These are phyloP conservation scores for Chloroceryle inda DNA, from an alignment of 2,797 vertebrate genomes.

Conservation along the genomic window DNA sequence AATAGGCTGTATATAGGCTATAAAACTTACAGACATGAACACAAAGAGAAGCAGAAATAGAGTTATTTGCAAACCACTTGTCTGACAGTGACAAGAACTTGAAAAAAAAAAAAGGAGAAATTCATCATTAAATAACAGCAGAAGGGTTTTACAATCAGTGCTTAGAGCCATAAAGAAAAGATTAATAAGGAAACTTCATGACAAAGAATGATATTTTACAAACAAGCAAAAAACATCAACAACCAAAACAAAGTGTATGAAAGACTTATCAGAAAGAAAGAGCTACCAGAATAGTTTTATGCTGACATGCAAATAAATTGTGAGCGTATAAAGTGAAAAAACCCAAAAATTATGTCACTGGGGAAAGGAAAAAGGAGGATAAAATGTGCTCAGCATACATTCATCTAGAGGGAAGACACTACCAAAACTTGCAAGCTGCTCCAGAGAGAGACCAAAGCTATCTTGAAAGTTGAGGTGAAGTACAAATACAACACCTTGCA, in stretches of 20 bases:
- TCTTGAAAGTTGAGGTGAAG: background rate
- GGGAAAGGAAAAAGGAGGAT: background rate
- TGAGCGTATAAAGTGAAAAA: background rate
- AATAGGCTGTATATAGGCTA: background rate
- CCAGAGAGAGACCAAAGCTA: background rate
- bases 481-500: background rate
- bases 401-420: background rate
- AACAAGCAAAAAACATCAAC: background rate
- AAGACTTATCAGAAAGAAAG: background rate
- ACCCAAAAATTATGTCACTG: background rate
- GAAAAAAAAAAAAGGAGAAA: background rate
- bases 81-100: background rate
- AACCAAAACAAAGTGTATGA: background rate
- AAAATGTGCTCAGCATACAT: rapidly evolving
- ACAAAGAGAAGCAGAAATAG: background rate
- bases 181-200: background rate
- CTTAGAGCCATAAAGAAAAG: background rate
- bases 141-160: background rate
- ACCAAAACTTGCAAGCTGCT: background rate
- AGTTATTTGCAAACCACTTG: background rate
- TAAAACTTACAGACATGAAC: background rate
- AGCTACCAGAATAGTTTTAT: background rate
- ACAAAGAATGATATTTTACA: background rate
- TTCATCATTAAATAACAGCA: background rate
- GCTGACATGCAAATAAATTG: background rate